Percentiles rank a stretch among this genome's conserved stretches.
These are phyloP conservation scores for Heterochromis multidens DNA, from an alignment of 2,113 vertebrate species.

Conservation along the genomic window DNA sequence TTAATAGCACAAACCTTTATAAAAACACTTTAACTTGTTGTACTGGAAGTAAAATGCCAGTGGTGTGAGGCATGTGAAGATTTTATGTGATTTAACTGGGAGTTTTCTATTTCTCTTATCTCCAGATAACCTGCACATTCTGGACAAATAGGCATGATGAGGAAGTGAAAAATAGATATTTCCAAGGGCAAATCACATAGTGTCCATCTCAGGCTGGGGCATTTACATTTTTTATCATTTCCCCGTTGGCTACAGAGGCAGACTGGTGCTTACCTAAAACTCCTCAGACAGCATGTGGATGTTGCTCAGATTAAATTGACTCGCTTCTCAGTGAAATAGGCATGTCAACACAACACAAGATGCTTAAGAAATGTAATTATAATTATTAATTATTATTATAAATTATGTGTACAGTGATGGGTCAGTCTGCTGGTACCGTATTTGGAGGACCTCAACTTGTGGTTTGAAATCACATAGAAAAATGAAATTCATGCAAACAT, in stretches of 20 bases:
- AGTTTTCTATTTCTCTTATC: background rate
- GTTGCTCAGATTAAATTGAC: no score
- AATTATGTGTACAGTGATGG: no score
- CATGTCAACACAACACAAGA: background rate
- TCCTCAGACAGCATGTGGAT: slow-evolving; percentile 21
- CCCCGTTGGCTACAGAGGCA: slow-evolving; percentile 55
- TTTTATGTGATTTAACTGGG: background rate
- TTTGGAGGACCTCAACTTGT: no score
- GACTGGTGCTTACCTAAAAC: slow-evolving; percentile 46
- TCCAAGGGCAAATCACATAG: slow-evolving; percentile 34
- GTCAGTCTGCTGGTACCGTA: background rate
- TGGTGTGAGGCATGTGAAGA: background rate
- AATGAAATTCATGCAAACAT: accelerated
- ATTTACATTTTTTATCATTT: slow-evolving; percentile 69
- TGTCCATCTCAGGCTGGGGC: slow-evolving; percentile 17
- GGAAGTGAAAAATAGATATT: slow-evolving; percentile 39
- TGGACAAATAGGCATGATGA: background rate
- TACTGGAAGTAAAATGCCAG: background rate
- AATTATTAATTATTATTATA: no score
- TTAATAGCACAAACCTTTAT: background rate
- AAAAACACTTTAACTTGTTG: background rate
- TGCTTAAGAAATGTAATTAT: no score
- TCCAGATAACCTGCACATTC: background rate
- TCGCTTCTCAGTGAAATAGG: background rate
- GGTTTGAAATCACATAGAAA: background rate